phyloP scores from a whole-genome alignment of 2,797 vertebrate species.

The Cercopithecus petaurista region DNA sequence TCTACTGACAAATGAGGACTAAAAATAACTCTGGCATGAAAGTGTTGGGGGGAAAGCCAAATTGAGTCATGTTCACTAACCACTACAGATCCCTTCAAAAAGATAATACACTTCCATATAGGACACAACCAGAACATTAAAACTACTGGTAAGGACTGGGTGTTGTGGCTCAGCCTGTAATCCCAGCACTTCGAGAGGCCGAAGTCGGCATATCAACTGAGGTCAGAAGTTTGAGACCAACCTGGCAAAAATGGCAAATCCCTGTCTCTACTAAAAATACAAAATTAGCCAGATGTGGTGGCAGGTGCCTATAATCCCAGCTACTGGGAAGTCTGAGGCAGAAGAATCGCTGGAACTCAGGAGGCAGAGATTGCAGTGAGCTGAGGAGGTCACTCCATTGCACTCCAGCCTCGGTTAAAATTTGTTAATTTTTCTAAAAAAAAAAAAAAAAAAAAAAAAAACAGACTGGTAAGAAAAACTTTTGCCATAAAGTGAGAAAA shows the following conservation, averaged over 20 bases:
- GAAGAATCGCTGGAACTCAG: not conserved
- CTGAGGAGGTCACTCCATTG: not conserved
- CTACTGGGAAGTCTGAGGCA: not conserved
- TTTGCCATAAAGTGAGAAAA: not conserved
- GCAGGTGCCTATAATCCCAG: not conserved
- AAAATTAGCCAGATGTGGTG: not conserved
- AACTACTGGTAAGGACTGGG: not conserved
- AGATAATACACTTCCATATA: not conserved
- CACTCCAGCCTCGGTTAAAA: not conserved
- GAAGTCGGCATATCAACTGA: not conserved
- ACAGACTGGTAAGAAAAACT: not conserved
- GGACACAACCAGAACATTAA: not conserved
- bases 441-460: too few relatives aligned
- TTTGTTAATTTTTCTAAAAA: too few relatives aligned
- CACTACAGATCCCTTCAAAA: not conserved
- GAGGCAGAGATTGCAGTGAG: not conserved
- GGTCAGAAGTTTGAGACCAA: not conserved
- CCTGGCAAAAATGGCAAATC: not conserved
- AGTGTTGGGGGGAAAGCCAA: slow-evolving; percentile 31
- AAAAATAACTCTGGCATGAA: slow-evolving; percentile 34
- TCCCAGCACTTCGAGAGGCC: not conserved
- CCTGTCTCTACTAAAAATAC: not conserved
- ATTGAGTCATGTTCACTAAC: not conserved
- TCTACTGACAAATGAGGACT: not conserved
- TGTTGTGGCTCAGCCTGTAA: not conserved